These are phyloP conservation scores for Podarcis cretensis DNA, from an alignment of 2,113 vertebrate species.

Conservation along the genomic window DNA sequence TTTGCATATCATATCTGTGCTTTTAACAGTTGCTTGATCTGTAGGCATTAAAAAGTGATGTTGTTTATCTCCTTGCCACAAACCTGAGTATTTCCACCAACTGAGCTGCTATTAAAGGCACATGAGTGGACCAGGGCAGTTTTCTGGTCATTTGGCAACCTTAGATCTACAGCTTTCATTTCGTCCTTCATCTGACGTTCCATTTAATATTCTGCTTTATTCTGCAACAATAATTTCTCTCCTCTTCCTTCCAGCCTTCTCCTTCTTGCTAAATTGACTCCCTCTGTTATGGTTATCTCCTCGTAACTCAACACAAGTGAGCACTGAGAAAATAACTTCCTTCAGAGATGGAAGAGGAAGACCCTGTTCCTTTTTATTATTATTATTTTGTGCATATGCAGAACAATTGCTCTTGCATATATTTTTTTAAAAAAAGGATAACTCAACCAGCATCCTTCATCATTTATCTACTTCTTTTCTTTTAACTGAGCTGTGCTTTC, in stretches of 20 bases:
- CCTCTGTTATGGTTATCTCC: slow-evolving; percentile 39
- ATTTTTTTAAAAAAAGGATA: slow-evolving; percentile 43
- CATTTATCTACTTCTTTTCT: slow-evolving; percentile 48
- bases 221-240: slow-evolving; percentile 9
- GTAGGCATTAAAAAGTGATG: background rate
- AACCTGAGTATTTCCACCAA: background rate
- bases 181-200: background rate
- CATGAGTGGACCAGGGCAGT: background rate
- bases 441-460: slow-evolving; percentile 45
- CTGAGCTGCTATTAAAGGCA: no score
- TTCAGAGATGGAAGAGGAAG: slow-evolving; percentile 14
- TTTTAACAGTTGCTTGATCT: background rate
- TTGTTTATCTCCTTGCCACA: background rate
- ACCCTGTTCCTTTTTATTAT: slow-evolving; percentile 4
- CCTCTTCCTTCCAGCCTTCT: slow-evolving; percentile 21
- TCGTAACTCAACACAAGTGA: slow-evolving; percentile 53
- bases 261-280: slow-evolving; percentile 17
- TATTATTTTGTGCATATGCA: slow-evolving; percentile 42
- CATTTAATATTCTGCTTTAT: background rate
- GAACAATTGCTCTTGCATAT: slow-evolving; percentile 51
- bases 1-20: background rate
- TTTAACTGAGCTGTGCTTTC: slow-evolving; percentile 40
- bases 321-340: slow-evolving; percentile 53
- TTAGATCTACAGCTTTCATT: background rate
- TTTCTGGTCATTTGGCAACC: background rate